Base-by-base conservation (phyloP, 2,797 vertebrate species). In the Steatocranus sp. region DNA sequence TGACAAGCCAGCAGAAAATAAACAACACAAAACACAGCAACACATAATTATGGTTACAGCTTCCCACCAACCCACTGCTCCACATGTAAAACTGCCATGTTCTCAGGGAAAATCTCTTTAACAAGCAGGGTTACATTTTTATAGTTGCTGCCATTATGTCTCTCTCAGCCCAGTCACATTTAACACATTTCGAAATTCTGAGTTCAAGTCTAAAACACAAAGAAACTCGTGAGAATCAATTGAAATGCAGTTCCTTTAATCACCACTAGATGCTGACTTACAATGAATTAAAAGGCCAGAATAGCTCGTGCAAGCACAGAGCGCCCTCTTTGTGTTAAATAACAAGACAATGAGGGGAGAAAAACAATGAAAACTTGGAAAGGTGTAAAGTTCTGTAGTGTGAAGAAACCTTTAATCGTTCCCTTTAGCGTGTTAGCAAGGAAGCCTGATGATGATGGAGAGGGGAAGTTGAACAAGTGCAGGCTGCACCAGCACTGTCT, bases 1-100 rank as follows among this genome's bases (percentile, higher is more conserved):
- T 85, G 77, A 85, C 54, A 56, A 84, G 23, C 70, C 41, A 74
- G 23, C 20, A 61, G 56, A 74, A 79, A 88, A 87, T 68, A 78
- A 80, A 91, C 78, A 73, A 48, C 41, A 73, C 43, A 73, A 73
- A 48, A 83, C 78, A 78, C 53, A 80, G 73, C 88, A 78, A 79
- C 84, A 84, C 82, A 34, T 50, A 70, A 48, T 80, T 78, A 79
- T 7, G 48, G 17, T 17, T 53, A 53, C 75, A 84, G 34, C n/a
- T 20, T 50, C 43, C 41, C 61, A 66, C 70, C 66, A 46, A 32
- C 30, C 9, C 12, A 5, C 30, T 30, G 58, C 56, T 76, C 30
- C 38, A 46, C 41, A 53, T 54, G 27, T 53, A 83, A 84, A 80
- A 78, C 46, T 32, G 51, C 8, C 51, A 25, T 27, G 36, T 76